Evolutionary conservation across 2,888 invertebrate species (phyloP), one percentile per base, ranked within the genome.

Genomic region (Entomobrya proxima): DNA sequence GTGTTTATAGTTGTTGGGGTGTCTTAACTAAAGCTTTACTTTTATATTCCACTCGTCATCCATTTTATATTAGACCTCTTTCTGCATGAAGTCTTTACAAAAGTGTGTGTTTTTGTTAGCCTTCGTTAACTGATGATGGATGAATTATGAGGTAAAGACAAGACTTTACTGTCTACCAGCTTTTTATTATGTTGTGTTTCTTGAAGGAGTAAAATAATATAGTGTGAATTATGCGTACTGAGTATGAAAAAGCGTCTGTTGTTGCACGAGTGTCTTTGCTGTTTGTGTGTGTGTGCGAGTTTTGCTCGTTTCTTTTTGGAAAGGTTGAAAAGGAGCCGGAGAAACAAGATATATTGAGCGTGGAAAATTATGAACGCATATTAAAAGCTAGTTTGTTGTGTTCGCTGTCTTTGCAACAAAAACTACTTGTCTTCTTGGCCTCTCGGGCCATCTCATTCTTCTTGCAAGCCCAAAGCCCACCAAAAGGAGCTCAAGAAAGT

Each of bases 121-220:
- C 75, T 82, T 82, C 52, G 79, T 85, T 85, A 85, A 85, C 80
- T 80, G 80, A 81, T 86, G 86, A 86, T 86, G 86, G 86, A 86
- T 86, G 86, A 86, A 82, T 86, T 86, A 86, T 86, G 81, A 81
- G 77, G 61, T 82, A 75, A 52, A 75, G 81, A 83, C 76, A 77
- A 83, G 83, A 69, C 50, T 75, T 76, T 64, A 64, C 58, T 61
- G 61, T 50, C 47, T 81, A 40, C 69, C 40, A 40, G 50, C 67
- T 80, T 44, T 80, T 24, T 69, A 55, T 55, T 32, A 30, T 61
- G 61, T 61, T 61, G 30, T 61, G 61, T 61, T 35, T 61, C 32
- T 61, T 61, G 32, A 61, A 61, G 61, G 61, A 61, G 69, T 2
- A 69, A 21, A 40, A 69, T 21, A 37, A 44, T 40, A 35, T 37